Percentiles rank a stretch among this genome's conserved stretches.
Evolutionary conservation across 2,888 invertebrate genomes (phyloP).

Genomic region (Seladonia tumulorum): DNA sequence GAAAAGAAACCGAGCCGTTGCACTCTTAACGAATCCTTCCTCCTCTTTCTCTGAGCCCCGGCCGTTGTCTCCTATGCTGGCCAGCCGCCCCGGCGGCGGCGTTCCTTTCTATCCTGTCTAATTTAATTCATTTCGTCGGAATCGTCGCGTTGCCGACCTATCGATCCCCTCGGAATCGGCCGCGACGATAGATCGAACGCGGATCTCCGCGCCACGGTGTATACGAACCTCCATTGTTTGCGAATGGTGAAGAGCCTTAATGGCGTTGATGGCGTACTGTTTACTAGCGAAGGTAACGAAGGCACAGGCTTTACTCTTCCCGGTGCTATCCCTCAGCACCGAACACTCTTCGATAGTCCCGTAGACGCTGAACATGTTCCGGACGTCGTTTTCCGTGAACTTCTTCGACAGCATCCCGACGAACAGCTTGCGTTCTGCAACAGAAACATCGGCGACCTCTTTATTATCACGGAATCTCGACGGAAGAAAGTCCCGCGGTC

Average conservation of each 20-base stretch:
- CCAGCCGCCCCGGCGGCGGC: not conserved
- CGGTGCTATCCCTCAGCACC: conserved; percentile 96
- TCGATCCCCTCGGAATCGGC: not conserved
- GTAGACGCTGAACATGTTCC: conserved; percentile 95
- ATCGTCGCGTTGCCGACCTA: not conserved
- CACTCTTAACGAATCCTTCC: conserved; percentile 49
- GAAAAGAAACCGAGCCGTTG: conserved; percentile 62
- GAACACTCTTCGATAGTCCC: conserved; percentile 99
- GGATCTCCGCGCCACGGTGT: not conserved
- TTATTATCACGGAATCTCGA: not conserved
- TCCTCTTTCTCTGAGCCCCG: conserved; percentile 12
- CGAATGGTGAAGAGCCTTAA: conserved; percentile 98
- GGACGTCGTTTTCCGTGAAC: conserved; percentile 96
- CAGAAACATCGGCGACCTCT: conserved; percentile 62
- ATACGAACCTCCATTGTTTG: conserved; percentile 96
- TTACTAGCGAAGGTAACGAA: conserved; percentile 99
- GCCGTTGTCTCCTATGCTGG: conserved; percentile 6
- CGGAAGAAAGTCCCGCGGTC: not conserved
- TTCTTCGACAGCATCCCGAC: conserved; percentile 99
- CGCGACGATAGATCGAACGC: not conserved
- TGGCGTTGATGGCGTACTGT: conserved; percentile 98
- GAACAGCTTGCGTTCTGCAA: conserved; percentile 98
- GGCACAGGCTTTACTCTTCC: conserved; percentile 99
- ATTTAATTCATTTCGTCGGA: not conserved
- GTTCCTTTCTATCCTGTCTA: not conserved